Conservation (phyloP, 1,140 invertebrate genomes). For the Brachionus koreanus region DNA sequence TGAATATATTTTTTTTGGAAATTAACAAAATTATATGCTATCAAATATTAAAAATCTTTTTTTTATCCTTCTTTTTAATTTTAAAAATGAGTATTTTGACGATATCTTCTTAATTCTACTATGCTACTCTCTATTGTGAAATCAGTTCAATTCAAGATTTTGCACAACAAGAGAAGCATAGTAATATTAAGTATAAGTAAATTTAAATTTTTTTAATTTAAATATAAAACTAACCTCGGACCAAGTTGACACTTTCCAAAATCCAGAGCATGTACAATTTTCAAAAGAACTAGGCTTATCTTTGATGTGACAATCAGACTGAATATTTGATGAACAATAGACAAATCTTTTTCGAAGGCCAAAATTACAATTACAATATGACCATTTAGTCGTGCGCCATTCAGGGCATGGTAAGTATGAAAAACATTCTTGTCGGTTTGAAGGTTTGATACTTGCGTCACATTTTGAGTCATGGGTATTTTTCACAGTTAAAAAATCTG, state of each 20-base stretch:
- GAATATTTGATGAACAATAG: neutral
- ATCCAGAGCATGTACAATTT: slow-evolving; percentile 8
- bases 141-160: slow-evolving; percentile 37
- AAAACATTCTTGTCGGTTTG: neutral
- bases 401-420: neutral
- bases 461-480: slow-evolving; percentile 26
- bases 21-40: no score
- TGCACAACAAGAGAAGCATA: slow-evolving; percentile 41
- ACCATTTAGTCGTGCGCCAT: slow-evolving; percentile 10
- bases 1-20: no score
- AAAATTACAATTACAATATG: slow-evolving; percentile 22
- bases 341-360: slow-evolving; percentile 7
- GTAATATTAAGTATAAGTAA: neutral
- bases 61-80: neutral
- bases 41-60: no score
- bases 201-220: neutral
- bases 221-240: slow-evolving; percentile 4
- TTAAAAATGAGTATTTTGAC: neutral
- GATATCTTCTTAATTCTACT: neutral
- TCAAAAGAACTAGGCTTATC: neutral
- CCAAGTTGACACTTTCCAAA: slow-evolving; percentile 33
- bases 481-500: neutral
- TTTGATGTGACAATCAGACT: neutral
- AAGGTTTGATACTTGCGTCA: neutral
- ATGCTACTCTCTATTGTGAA: slow-evolving; percentile 45